A percentile compares a stretch with the other conserved stretches of the same genome.
Conservation (phyloP, 2,113 vertebrate species). For the Chionodraco myersi region DNA sequence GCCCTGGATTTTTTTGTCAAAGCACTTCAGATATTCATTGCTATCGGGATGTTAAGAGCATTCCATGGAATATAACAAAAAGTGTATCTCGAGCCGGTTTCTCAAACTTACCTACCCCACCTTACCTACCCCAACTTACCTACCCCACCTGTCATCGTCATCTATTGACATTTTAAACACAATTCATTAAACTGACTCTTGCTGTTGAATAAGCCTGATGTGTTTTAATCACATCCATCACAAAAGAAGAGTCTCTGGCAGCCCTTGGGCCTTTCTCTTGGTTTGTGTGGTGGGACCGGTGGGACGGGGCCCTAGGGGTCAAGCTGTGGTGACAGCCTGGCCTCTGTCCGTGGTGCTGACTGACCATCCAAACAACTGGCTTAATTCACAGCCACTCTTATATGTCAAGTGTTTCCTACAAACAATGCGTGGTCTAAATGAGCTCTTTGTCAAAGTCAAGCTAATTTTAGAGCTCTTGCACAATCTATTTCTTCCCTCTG, state of each 20-base stretch:
- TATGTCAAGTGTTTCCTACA: neutral
- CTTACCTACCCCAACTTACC: too few relatives aligned
- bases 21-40: too few relatives aligned
- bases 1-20: too few relatives aligned
- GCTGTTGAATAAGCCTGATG: neutral
- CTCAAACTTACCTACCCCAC: too few relatives aligned
- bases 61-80: too few relatives aligned
- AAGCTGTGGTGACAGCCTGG: constrained; percentile 36
- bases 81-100: too few relatives aligned
- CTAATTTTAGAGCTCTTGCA: constrained; percentile 31
- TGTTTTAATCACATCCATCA: neutral
- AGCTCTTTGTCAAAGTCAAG: constrained; percentile 10
- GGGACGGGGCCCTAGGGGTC: constrained; percentile 59
- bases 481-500: constrained; percentile 3
- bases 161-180: neutral
- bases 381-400: constrained; percentile 4
- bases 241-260: constrained; percentile 47
- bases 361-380: constrained; percentile 49
- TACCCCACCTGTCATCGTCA: neutral
- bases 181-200: neutral
- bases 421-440: neutral
- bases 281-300: constrained; percentile 19
- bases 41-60: too few relatives aligned
- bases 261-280: constrained; percentile 55
- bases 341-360: constrained; percentile 83